Percentiles rank a stretch among this genome's conserved stretches.
These are phyloP conservation scores for Ennomos fuscantarius DNA, from an alignment of 2,888 invertebrate species.

Conservation along the genomic window DNA sequence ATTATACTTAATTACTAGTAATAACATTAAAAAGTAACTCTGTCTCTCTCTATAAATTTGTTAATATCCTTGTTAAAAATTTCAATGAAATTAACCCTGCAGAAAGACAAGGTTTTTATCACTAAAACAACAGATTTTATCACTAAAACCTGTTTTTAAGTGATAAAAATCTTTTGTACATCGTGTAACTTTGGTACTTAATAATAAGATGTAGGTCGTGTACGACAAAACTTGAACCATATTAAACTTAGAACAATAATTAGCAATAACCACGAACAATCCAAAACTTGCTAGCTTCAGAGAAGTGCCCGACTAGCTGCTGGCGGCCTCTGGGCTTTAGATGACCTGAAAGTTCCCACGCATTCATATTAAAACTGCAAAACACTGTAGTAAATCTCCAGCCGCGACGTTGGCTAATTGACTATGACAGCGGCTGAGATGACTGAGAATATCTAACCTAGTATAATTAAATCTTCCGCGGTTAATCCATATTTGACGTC, in stretches of 20 bases:
- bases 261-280: constrained; percentile 3
- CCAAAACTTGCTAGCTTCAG: constrained; percentile 10
- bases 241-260: constrained; percentile 8
- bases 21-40: too few relatives aligned
- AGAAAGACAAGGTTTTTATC: too few relatives aligned
- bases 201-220: neutral
- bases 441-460: constrained; percentile 30
- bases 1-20: too few relatives aligned
- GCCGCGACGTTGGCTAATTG: constrained; percentile 19
- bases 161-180: too few relatives aligned
- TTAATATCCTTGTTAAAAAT: too few relatives aligned
- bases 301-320: neutral
- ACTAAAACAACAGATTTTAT: too few relatives aligned
- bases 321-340: constrained; percentile 4
- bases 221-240: neutral
- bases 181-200: constrained; percentile 9
- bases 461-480: constrained; percentile 19
- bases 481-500: constrained; percentile 25
- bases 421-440: constrained; percentile 17
- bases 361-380: constrained; percentile 37
- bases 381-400: constrained; percentile 9
- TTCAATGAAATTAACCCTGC: neutral
- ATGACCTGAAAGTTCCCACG: constrained; percentile 43
- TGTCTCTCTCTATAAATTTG: too few relatives aligned
- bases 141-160: too few relatives aligned